Percentiles rank a stretch among this genome's conserved stretches.
Evolutionary conservation across 1,140 invertebrate species (phyloP).

Genomic region (Chrysomallon squamiferum): DNA sequence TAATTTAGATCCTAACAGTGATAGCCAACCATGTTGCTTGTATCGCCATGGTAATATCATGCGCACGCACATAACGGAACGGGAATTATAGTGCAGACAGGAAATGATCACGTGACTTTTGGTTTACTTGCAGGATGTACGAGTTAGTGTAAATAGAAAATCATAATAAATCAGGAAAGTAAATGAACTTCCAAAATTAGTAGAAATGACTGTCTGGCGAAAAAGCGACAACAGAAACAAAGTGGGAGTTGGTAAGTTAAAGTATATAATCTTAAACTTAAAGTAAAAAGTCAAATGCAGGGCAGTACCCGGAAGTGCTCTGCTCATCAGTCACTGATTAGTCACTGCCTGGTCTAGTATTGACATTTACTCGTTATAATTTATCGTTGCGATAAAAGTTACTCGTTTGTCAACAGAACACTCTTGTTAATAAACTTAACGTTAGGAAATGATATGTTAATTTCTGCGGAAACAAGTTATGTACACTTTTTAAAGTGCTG

Average conservation of each 20-base stretch:
- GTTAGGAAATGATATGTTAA: no score
- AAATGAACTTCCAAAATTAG: background rate
- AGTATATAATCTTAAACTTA: background rate
- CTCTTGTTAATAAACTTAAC: no score
- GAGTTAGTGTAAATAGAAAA: conserved; percentile 1
- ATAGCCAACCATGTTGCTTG: conserved; percentile 12
- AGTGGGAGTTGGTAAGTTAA: conserved; percentile 45
- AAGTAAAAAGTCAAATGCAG: no score
- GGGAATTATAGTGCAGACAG: conserved; percentile 33
- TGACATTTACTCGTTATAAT: no score
- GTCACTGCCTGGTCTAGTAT: no score
- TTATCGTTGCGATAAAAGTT: no score
- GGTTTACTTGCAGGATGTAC: conserved; percentile 25
- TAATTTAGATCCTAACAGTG: no score
- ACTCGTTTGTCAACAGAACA: no score
- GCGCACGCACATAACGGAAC: conserved; percentile 17
- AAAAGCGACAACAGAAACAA: conserved; percentile 36
- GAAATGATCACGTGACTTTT: conserved; percentile 33
- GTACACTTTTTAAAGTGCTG: no score
- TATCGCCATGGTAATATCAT: conserved; percentile 9
- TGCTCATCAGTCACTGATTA: no score
- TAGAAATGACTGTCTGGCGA: conserved; percentile 40
- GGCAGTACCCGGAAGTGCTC: no score
- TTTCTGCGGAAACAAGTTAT: no score
- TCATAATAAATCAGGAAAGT: background rate